Conservation (phyloP, 2,113 vertebrate genomes). For the Haemorhous mexicanus region DNA sequence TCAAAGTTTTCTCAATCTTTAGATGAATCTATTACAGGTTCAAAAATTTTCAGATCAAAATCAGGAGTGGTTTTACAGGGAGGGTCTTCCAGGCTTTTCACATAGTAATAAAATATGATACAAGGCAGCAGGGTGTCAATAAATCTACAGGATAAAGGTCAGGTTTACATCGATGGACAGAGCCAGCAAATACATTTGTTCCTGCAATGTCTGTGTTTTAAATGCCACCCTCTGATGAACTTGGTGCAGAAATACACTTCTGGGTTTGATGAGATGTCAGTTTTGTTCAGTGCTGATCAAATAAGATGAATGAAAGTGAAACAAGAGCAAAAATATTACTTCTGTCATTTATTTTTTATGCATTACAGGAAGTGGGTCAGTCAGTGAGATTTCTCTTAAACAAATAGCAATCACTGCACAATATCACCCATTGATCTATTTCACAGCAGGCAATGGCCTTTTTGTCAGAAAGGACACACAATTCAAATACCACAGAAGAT, state of each 20-base stretch:
- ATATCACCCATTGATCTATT: constrained; percentile 65
- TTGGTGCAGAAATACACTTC: constrained; percentile 70
- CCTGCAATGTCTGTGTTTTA: constrained; percentile 76
- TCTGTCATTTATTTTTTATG: constrained; percentile 72
- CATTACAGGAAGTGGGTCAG: constrained; percentile 75
- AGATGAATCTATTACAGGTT: neutral
- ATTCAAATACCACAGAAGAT: constrained; percentile 35
- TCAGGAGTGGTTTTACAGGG: constrained; percentile 48
- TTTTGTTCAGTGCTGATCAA: constrained; percentile 81
- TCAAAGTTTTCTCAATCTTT: neutral
- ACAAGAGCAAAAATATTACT: constrained; percentile 78
- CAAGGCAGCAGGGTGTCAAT: constrained; percentile 70
- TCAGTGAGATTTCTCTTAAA: constrained; percentile 71
- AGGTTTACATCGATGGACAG: constrained; percentile 71
- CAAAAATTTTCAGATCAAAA: neutral
- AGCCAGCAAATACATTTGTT: constrained; percentile 78
- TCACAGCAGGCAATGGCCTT: constrained; percentile 41
- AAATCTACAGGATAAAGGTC: constrained; percentile 81
- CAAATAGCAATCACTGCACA: constrained; percentile 74
- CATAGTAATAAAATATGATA: constrained; percentile 73
- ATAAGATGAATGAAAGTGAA: constrained; percentile 82
- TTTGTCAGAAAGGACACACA: constrained; percentile 33
- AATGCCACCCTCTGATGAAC: constrained; percentile 79
- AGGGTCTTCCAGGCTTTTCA: constrained; percentile 54
- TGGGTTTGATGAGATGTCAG: constrained; percentile 82